phyloP scores from a whole-genome alignment of 2,888 invertebrate genomes.

The Rhorus exstirpatorius region DNA sequence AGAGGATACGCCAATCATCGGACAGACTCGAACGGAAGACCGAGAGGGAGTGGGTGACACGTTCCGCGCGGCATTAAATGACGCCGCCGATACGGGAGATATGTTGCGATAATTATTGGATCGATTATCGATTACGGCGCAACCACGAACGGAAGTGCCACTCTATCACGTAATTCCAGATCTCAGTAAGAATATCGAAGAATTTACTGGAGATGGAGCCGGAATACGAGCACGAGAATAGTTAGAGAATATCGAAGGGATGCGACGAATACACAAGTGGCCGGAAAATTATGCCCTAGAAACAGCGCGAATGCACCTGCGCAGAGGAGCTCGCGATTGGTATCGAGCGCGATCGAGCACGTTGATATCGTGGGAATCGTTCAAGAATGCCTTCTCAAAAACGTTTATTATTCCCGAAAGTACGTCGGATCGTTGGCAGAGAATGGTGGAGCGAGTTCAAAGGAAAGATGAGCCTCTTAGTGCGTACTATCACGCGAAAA shows the following conservation, averaged over 20 bases:
- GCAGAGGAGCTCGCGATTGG: slow-evolving; percentile 42
- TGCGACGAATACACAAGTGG: slow-evolving; percentile 42
- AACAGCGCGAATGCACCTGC: slow-evolving; percentile 46
- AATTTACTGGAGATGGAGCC: slow-evolving; percentile 16
- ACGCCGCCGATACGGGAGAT: not conserved
- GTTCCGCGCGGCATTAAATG: too few relatives aligned
- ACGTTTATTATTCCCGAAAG: slow-evolving; percentile 35
- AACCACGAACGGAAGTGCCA: not conserved
- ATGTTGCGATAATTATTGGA: not conserved
- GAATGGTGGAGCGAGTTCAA: slow-evolving; percentile 24
- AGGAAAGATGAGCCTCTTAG: not conserved
- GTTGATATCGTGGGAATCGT: slow-evolving; percentile 10
- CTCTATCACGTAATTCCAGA: slow-evolving; percentile 40
- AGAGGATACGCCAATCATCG: too few relatives aligned
- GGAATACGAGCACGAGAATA: slow-evolving; percentile 29
- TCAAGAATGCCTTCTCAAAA: slow-evolving; percentile 8
- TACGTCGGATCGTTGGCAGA: not conserved
- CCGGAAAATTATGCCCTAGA: slow-evolving; percentile 37
- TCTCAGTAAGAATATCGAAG: slow-evolving; percentile 34
- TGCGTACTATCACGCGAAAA: slow-evolving; percentile 24
- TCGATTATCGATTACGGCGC: not conserved
- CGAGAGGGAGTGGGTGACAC: too few relatives aligned
- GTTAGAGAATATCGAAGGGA: slow-evolving; percentile 36
- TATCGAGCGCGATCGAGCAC: not conserved
- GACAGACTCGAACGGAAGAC: too few relatives aligned